A percentile compares a stretch with the other conserved stretches of the same genome.
These are phyloP conservation scores for Callinectes sapidus DNA, from an alignment of 2,888 invertebrate genomes.

Conservation along the genomic window DNA sequence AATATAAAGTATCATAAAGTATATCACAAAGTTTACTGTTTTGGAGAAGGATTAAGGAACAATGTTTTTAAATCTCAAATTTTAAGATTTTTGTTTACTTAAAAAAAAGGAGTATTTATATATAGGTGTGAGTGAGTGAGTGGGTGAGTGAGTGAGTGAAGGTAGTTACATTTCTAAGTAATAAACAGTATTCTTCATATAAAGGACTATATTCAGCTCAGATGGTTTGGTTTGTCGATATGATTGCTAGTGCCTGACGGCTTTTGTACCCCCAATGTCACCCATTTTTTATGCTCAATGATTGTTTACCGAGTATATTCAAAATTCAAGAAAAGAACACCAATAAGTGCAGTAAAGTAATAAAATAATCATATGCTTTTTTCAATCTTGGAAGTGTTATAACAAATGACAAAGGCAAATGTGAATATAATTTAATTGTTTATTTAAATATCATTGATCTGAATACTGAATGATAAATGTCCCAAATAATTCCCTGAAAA, in stretches of 20 bases:
- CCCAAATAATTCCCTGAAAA: neutral
- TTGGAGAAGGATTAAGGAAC: neutral
- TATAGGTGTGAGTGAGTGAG: neutral
- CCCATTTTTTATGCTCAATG: neutral
- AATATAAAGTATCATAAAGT: too few species aligned
- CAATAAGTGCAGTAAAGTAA: too few species aligned
- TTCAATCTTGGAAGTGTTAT: neutral
- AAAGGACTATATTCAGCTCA: neutral
- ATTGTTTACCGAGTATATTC: too few species aligned
- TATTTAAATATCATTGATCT: neutral
- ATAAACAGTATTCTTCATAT: neutral
- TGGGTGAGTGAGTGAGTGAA: neutral
- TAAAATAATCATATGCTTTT: too few species aligned
- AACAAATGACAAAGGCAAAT: neutral
- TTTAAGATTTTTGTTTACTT: neutral
- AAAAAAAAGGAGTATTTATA: neutral
- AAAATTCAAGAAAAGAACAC: too few species aligned
- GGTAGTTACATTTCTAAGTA: neutral
- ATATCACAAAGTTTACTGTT: neutral
- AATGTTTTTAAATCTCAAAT: neutral
- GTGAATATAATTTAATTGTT: neutral
- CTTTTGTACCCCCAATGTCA: neutral
- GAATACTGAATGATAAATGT: neutral
- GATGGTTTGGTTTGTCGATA: neutral
- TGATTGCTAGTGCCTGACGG: neutral